A percentile compares a stretch with the other conserved stretches of the same genome.
phyloP scores from a whole-genome alignment of 2,888 invertebrate species.

The Physocephala rufipes region DNA sequence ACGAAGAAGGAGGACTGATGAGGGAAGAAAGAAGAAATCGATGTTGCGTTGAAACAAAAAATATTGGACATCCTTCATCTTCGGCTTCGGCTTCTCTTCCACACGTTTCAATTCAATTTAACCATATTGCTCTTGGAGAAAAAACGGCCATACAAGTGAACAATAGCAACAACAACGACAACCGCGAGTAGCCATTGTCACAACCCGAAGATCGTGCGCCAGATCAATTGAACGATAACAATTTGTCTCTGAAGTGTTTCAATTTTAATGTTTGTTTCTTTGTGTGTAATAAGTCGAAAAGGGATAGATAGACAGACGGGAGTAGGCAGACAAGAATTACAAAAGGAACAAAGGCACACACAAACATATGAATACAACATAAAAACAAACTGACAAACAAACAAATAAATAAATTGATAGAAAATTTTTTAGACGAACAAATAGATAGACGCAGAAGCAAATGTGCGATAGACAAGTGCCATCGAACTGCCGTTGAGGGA shows the following conservation, averaged over 20 bases:
- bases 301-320: not conserved
- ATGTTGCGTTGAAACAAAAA: conserved; percentile 26
- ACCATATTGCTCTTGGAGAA: too few relatives aligned
- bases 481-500: conserved; percentile 5
- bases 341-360: not conserved
- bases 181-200: conserved; percentile 21
- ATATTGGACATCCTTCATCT: not conserved
- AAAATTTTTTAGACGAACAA: too few relatives aligned
- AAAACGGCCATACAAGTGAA: not conserved
- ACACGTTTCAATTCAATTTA: too few relatives aligned
- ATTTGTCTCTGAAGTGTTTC: conserved; percentile 66
- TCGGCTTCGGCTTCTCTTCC: not conserved
- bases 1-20: conserved; percentile 21
- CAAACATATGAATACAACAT: not conserved
- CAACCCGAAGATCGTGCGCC: conserved; percentile 56
- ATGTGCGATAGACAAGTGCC: not conserved
- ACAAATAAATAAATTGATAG: not conserved
- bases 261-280: conserved; percentile 57
- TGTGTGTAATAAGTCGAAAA: not conserved
- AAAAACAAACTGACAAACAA: too few relatives aligned
- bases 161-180: conserved; percentile 12
- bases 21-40: conserved; percentile 17
- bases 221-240: conserved; percentile 66
- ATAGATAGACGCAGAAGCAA: too few relatives aligned
- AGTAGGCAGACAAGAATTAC: not conserved